A percentile compares a stretch with the other conserved stretches of the same genome.
Evolutionary conservation across 2,113 vertebrate species (phyloP).

Genomic region (Falco punctatus): DNA sequence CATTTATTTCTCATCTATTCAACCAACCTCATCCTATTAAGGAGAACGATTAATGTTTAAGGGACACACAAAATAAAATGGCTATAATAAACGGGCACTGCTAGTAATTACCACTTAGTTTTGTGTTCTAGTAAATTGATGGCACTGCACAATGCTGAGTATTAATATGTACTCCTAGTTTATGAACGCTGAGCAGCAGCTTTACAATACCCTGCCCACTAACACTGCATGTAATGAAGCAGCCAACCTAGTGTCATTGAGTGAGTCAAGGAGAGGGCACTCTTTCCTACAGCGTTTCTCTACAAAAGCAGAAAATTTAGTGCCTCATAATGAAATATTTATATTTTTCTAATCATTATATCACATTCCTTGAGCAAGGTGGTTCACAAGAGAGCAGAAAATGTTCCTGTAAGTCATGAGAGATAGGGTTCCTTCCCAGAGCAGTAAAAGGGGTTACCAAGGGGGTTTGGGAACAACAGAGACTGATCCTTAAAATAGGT

Average conservation of each 20-base stretch:
- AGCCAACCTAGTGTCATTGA: accelerated
- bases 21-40: not conserved
- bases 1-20: slow-evolving; percentile 5
- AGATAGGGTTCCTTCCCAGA: not conserved
- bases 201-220: not conserved
- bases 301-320: not conserved
- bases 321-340: not conserved
- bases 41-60: not conserved
- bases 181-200: not conserved
- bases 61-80: slow-evolving; percentile 2
- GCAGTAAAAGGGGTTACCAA: not conserved
- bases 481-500: not conserved
- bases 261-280: not conserved
- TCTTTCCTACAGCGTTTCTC: not conserved
- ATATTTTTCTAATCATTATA: not conserved
- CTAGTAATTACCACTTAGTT: slow-evolving; percentile 1
- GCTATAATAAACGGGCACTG: not conserved
- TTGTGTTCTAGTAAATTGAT: not conserved
- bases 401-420: too few relatives aligned
- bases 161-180: accelerated
- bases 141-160: not conserved
- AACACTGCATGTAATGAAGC: accelerated
- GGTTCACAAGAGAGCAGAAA: not conserved
- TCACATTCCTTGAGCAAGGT: not conserved
- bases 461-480: not conserved